Conservation (phyloP, 2,888 invertebrate species). For the Drosophila borborema region DNA sequence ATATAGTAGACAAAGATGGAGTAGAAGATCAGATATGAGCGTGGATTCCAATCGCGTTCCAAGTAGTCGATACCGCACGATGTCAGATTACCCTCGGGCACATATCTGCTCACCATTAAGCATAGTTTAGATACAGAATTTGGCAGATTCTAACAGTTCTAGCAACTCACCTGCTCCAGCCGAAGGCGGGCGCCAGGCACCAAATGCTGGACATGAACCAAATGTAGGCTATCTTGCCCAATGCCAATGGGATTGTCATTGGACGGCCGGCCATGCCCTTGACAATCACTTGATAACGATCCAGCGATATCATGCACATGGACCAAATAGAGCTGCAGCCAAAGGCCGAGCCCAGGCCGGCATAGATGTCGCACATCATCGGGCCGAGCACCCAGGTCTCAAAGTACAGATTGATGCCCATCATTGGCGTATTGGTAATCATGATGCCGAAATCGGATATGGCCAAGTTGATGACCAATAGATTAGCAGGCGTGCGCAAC, state of each 20-base stretch:
- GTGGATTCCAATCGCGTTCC: conserved; percentile 90
- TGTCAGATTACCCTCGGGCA: conserved; percentile 97
- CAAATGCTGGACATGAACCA: conserved; percentile 92
- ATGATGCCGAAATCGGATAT: conserved; percentile 95
- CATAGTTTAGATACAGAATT: not conserved
- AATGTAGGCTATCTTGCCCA: conserved; percentile 91
- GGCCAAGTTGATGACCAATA: conserved; percentile 95
- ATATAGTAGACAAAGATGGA: conserved; percentile 91
- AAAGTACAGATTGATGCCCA: conserved; percentile 85
- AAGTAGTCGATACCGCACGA: conserved; percentile 96
- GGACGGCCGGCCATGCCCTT: conserved; percentile 95
- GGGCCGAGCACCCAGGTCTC: conserved; percentile 86
- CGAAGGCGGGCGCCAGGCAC: conserved; percentile 94
- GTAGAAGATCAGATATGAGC: conserved; percentile 92
- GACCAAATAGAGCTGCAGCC: conserved; percentile 97
- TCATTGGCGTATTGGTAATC: conserved; percentile 86
- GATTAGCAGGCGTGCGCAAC: conserved; percentile 94
- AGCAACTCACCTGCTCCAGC: conserved; percentile 91
- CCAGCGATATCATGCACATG: conserved; percentile 96
- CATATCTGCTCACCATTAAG: conserved; percentile 88
- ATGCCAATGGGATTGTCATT: conserved; percentile 92
- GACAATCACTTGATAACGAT: conserved; percentile 97
- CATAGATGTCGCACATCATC: conserved; percentile 94
- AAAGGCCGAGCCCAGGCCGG: conserved; percentile 93
- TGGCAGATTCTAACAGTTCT: no score